A percentile compares a stretch with the other conserved stretches of the same genome.
Conservation (phyloP, 1,140 invertebrate species). For the Bombus pascuorum region DNA sequence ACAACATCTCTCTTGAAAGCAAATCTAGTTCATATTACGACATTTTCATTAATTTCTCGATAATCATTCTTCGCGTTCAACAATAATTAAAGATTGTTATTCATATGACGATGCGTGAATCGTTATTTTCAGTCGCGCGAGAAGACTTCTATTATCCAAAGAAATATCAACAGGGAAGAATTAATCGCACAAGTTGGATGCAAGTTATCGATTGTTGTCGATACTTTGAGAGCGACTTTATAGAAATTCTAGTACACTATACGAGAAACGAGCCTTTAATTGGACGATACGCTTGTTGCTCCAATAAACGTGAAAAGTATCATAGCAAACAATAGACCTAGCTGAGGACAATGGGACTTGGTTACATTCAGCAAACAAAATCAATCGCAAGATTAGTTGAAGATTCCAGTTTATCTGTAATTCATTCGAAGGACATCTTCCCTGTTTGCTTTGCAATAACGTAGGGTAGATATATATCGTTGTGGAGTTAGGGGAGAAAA, state of each 20-base stretch:
- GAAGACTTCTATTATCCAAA: neutral
- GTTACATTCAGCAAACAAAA: neutral
- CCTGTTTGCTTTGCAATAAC: neutral
- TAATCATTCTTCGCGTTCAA: neutral
- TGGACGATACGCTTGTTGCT: neutral
- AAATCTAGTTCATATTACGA: neutral
- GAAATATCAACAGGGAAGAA: neutral
- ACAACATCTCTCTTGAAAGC: neutral
- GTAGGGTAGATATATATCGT: neutral
- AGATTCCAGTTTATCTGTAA: neutral
- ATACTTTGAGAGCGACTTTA: constrained; percentile 5
- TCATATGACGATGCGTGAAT: neutral
- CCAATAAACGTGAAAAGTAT: constrained; percentile 27
- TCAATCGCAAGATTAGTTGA: neutral
- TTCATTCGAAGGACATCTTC: neutral
- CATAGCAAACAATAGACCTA: neutral
- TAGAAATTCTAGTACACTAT: neutral
- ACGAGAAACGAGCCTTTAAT: neutral
- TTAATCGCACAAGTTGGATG: constrained; percentile 15
- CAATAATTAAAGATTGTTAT: neutral
- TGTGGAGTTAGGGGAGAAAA: neutral
- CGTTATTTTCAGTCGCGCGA: neutral
- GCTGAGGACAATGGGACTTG: neutral
- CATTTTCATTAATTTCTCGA: neutral
- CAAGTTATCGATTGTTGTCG: constrained; percentile 14